Conservation (phyloP, 2,888 invertebrate species). For the Malthinus seriepunctatus region DNA sequence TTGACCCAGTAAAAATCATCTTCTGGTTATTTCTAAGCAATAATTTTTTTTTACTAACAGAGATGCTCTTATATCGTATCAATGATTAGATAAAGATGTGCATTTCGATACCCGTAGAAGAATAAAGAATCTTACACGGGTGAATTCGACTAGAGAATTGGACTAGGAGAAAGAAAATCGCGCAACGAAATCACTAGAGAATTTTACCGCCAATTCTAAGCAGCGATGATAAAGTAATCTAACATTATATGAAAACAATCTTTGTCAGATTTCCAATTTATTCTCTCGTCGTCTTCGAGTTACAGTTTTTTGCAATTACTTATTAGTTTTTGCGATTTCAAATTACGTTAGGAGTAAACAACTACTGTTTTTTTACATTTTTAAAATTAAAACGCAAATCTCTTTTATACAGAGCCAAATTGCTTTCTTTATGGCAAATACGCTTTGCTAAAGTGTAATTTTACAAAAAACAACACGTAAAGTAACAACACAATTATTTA, state of each 20-base stretch:
- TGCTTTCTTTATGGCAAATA: background rate
- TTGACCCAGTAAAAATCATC: slow-evolving; percentile 47
- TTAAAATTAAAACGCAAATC: too few relatives aligned
- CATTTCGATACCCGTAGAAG: slow-evolving; percentile 24
- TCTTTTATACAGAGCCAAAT: background rate
- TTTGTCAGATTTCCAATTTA: slow-evolving; percentile 15
- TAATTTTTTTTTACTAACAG: slow-evolving; percentile 44
- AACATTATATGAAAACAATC: slow-evolving; percentile 36
- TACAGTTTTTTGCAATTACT: background rate
- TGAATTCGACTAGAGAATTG: slow-evolving; percentile 45
- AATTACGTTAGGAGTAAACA: too few relatives aligned
- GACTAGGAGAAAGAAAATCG: slow-evolving; percentile 45
- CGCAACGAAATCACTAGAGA: slow-evolving; percentile 38
- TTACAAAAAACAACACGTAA: background rate
- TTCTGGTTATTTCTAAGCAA: slow-evolving; percentile 46
- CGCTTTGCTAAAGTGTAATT: background rate
- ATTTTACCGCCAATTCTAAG: slow-evolving; percentile 33
- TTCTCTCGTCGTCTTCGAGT: background rate
- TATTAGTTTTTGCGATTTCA: background rate
- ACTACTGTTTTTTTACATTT: too few relatives aligned
- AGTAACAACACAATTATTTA: slow-evolving; percentile 15
- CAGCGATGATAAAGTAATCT: slow-evolving; percentile 43
- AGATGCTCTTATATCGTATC: slow-evolving; percentile 26
- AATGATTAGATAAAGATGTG: slow-evolving; percentile 36
- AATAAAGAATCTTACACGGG: slow-evolving; percentile 38